Evolutionary conservation across 1,140 invertebrate species (phyloP), one percentile per base, ranked within the genome.

Genomic region (Drosophila virilis): DNA sequence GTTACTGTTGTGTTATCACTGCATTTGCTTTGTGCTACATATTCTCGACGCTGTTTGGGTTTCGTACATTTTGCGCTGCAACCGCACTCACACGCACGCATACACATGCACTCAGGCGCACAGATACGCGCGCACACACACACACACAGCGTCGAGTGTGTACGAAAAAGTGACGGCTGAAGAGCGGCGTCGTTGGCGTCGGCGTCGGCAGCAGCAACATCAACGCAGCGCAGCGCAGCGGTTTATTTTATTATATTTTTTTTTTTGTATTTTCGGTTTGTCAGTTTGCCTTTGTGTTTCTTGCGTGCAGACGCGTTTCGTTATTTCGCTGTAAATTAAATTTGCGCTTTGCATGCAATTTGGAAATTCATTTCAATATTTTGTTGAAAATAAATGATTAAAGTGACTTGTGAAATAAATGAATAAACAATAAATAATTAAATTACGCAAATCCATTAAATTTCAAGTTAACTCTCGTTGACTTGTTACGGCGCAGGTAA

Each of bases 291-390:
- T 89, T 73, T 83, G 84, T 84, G 77, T 80, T 80, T 59, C 80
- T 89, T 77, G 79, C 70, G 83, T 80, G 80, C 84, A 80, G 84
- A 83, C 84, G 79, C 77, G 84, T 89, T 89, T 81, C 38, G 67
- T 55, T 67, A 54, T 46, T 28, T 37, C 58, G 57, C 59, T 69
- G 42, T 66, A 33, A 50, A 40, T 67, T 55, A n/a, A 46, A 55
- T 60, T 46, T 13, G 32, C 55, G 64, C 32, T 35, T 58, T 51
- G 46, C 12, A 45, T 52, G 13, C 52, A 54, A 67, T 52, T 10
- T 35, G 7, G 6, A 48, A 33, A 52, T 33, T 35, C 0, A 52
- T 52, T 35, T 52, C 12, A 15, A 50, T 32, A 38, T 42, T 32
- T 32, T 51, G 52, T 6, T 54, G 9, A n/a, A 48, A 67, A 28